These are phyloP conservation scores for Cheilosia grossa DNA, from an alignment of 2,888 invertebrate genomes.

Conservation along the genomic window DNA sequence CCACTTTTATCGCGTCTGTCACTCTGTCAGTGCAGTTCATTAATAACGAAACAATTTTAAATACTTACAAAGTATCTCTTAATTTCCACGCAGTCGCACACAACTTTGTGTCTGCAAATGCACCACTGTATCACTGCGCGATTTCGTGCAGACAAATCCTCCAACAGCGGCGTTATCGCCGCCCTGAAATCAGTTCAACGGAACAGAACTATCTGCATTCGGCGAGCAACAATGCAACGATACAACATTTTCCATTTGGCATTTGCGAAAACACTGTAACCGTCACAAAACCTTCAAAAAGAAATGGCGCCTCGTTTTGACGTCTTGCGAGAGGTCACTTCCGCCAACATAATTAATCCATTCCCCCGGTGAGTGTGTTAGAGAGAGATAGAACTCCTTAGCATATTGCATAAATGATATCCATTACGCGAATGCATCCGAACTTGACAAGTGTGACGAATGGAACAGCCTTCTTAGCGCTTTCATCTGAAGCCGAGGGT, in stretches of 20 bases:
- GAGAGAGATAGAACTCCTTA: constrained; percentile 60
- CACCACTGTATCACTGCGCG: not conserved
- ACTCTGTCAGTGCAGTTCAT: constrained; percentile 48
- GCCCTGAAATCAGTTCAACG: constrained; percentile 53
- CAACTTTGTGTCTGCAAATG: not conserved
- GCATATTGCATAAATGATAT: constrained; percentile 61
- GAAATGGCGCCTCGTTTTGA: constrained; percentile 60
- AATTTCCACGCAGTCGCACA: not conserved
- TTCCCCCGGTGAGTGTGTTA: not conserved
- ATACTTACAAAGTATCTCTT: constrained; percentile 55
- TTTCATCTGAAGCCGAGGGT: constrained; percentile 74
- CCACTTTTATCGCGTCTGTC: constrained; percentile 10
- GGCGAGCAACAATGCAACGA: not conserved
- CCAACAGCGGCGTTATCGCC: constrained; percentile 32
- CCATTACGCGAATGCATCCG: constrained; percentile 67
- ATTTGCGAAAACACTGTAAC: not conserved
- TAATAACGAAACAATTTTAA: constrained; percentile 50
- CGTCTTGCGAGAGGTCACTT: constrained; percentile 18
- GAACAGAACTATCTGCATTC: constrained; percentile 49
- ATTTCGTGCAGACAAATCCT: constrained; percentile 45
- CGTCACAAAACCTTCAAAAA: constrained; percentile 53
- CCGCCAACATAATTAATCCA: constrained; percentile 50
- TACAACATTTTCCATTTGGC: not conserved
- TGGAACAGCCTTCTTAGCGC: constrained; percentile 71
- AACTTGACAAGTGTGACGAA: constrained; percentile 75